Percentiles rank a stretch among this genome's conserved stretches.
These are phyloP conservation scores for Andrena fulva DNA, from an alignment of 2,888 invertebrate species.

Conservation along the genomic window DNA sequence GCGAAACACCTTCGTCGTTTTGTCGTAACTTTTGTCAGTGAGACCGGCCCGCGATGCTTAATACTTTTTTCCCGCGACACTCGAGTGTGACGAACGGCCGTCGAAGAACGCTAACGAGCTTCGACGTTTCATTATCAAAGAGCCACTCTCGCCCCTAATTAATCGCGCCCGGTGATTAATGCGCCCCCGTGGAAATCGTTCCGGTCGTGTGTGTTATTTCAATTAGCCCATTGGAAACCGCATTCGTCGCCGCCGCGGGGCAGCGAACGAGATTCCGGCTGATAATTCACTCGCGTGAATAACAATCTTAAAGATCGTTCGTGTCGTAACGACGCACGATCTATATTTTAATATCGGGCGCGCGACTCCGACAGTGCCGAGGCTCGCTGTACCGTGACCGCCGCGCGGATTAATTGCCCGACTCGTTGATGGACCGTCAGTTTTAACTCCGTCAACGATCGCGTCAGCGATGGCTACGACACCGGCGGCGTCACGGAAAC, in stretches of 20 bases:
- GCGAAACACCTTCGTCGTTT: background rate
- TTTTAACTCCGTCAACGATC: background rate
- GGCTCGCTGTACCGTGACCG: constrained; percentile 7
- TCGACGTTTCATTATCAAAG: constrained; percentile 48
- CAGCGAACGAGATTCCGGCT: background rate
- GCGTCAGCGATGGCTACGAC: background rate
- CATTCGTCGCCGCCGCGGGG: constrained; percentile 26
- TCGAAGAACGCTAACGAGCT: constrained; percentile 43
- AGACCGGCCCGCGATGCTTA: constrained; percentile 5
- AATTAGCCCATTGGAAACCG: constrained; percentile 30
- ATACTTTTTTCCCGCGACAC: background rate
- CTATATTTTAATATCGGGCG: constrained; percentile 26
- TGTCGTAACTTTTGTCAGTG: constrained; percentile 32
- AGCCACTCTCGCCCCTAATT: constrained; percentile 33
- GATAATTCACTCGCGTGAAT: constrained; percentile 25
- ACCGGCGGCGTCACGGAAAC: constrained; percentile 23
- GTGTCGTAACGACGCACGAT: constrained; percentile 7
- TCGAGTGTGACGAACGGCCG: constrained; percentile 32
- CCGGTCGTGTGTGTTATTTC: constrained; percentile 43
- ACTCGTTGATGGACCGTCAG: background rate
- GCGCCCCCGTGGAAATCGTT: constrained; percentile 26
- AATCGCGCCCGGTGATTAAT: constrained; percentile 40
- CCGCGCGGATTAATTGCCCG: constrained; percentile 15
- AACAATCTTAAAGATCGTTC: constrained; percentile 28
- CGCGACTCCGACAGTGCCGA: background rate